These are phyloP conservation scores for Proales similis DNA, from an alignment of 1,140 invertebrate species.

Conservation along the genomic window DNA sequence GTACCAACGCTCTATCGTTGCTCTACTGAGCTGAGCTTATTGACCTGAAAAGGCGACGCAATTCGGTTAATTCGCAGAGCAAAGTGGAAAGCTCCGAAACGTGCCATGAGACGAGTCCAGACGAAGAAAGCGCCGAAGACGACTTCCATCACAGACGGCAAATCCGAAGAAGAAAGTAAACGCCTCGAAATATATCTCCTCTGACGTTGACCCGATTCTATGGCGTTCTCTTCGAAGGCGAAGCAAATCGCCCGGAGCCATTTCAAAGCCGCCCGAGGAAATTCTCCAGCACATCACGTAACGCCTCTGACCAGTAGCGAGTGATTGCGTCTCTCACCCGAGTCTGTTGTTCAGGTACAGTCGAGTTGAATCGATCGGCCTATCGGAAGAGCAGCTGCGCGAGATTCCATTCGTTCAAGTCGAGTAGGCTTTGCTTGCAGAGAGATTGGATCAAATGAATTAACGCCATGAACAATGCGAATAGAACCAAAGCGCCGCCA, in stretches of 20 bases:
- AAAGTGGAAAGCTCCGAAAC: slow-evolving; percentile 23
- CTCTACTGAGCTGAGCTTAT: too few species aligned
- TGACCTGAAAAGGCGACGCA: slow-evolving; percentile 29
- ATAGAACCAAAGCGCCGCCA: slow-evolving; percentile 22
- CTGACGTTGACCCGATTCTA: not conserved
- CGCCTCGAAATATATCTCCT: not conserved
- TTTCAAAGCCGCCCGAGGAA: slow-evolving; percentile 33
- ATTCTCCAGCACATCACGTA: slow-evolving; percentile 37
- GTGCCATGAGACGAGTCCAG: slow-evolving; percentile 24
- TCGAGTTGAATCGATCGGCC: slow-evolving; percentile 8
- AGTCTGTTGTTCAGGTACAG: slow-evolving; percentile 9
- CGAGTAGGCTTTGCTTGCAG: slow-evolving; percentile 1
- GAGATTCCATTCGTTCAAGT: slow-evolving; percentile 36
- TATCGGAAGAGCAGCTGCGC: slow-evolving; percentile 11
- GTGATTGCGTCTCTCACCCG: not conserved
- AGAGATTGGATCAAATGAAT: not conserved
- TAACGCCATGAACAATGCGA: not conserved
- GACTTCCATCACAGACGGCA: slow-evolving; percentile 25
- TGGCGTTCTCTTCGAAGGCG: slow-evolving; percentile 11
- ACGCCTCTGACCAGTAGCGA: not conserved
- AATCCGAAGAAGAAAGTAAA: slow-evolving; percentile 34
- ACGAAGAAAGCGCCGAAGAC: slow-evolving; percentile 13
- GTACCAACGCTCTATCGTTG: too few species aligned
- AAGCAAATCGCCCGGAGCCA: slow-evolving; percentile 31
- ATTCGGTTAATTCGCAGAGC: slow-evolving; percentile 12